Percentiles rank a stretch among this genome's conserved stretches.
Evolutionary conservation across 2,888 invertebrate species (phyloP).

Genomic region (Thyatira batis): DNA sequence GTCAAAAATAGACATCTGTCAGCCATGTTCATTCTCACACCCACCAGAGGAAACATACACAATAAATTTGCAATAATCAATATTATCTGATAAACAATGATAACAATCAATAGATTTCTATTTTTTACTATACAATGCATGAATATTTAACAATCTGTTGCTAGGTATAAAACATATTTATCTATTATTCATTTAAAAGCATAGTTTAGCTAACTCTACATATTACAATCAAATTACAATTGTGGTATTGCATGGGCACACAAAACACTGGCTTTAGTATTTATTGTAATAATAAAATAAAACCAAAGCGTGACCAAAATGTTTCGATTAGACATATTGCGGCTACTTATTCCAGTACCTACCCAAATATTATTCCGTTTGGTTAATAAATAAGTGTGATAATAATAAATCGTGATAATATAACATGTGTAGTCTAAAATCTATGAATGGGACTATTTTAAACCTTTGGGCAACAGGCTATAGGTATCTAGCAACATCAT

Average conservation of each 20-base stretch:
- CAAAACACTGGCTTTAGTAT: neutral
- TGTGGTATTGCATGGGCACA: neutral
- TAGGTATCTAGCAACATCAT: neutral
- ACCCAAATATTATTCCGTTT: too few relatives aligned
- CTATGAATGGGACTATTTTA: neutral
- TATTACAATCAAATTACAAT: too few relatives aligned
- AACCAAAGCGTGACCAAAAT: neutral
- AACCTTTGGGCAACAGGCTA: neutral
- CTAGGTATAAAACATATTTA: slow-evolving; percentile 53
- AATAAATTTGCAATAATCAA: slow-evolving; percentile 79
- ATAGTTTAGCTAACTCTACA: slow-evolving; percentile 26
- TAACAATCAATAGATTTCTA: slow-evolving; percentile 77
- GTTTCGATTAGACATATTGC: neutral
- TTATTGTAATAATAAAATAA: neutral
- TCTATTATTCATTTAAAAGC: slow-evolving; percentile 41
- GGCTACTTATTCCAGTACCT: neutral
- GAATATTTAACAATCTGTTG: slow-evolving; percentile 71
- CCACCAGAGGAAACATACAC: slow-evolving; percentile 72
- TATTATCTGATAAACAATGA: slow-evolving; percentile 78
- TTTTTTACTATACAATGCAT: slow-evolving; percentile 68
- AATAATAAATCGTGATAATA: neutral
- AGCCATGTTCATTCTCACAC: slow-evolving; percentile 66
- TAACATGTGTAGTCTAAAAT: neutral
- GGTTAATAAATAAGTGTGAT: neutral
- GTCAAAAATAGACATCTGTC: slow-evolving; percentile 77